A percentile compares a stretch with the other conserved stretches of the same genome.
Evolutionary conservation across 2,888 invertebrate species (phyloP).

Genomic region (Orchesellides sinensis): DNA sequence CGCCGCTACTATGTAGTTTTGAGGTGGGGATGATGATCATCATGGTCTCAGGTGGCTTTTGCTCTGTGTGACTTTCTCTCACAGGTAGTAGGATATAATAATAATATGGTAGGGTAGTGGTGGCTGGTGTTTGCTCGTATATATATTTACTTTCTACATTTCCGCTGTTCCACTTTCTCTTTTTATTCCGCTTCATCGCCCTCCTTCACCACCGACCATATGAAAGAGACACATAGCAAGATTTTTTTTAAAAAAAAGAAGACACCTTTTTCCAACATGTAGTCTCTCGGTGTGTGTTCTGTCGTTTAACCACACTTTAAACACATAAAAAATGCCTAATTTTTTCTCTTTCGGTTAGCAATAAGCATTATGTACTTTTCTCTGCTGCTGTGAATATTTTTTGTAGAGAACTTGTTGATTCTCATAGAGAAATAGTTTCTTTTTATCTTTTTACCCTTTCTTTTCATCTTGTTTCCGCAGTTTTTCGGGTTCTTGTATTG

Average conservation of each 20-base stretch:
- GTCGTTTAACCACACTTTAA: conserved; percentile 11
- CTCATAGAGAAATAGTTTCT: too few species aligned
- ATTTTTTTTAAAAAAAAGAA: too few species aligned
- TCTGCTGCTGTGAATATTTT: conserved; percentile 2
- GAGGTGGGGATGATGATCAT: neutral
- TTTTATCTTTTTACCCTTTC: conserved; percentile 2
- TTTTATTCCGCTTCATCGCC: conserved; percentile 47
- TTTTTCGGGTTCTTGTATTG: too few species aligned
- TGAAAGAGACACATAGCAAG: neutral
- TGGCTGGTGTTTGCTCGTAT: too few species aligned
- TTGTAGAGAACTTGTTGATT: conserved; percentile 47
- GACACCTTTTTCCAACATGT: too few species aligned
- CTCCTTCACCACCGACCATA: too few species aligned
- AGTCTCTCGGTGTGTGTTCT: too few species aligned
- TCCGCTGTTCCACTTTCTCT: conserved; percentile 39
- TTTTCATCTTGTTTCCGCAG: conserved; percentile 2
- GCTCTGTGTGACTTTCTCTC: conserved; percentile 8
- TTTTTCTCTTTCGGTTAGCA: conserved; percentile 14
- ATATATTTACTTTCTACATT: neutral
- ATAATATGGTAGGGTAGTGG: too few species aligned
- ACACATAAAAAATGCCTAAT: neutral
- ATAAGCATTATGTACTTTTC: too few species aligned
- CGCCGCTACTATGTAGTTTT: neutral
- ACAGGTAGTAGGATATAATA: too few species aligned
- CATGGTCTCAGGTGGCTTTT: conserved; percentile 33